Percentiles rank a stretch among this genome's conserved stretches.
Conservation (phyloP, 1,140 invertebrate species). For the Nymphalis io region DNA sequence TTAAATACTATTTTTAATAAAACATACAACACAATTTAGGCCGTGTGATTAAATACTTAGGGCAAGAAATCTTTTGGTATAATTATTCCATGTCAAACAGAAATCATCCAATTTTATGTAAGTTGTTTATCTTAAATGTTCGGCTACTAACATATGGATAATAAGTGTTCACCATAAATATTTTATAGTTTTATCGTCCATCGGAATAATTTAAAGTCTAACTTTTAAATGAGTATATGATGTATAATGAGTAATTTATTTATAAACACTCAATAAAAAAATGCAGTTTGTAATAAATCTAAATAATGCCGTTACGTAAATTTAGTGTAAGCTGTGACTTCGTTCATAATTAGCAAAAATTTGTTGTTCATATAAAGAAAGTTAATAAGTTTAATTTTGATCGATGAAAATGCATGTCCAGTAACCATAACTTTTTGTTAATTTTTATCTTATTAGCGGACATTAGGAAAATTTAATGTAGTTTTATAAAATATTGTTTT, state of each 20-base stretch:
- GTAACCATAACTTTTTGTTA: too few relatives aligned
- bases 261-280: background rate
- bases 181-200: slow-evolving; percentile 8
- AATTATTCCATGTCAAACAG: background rate
- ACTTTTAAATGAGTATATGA: background rate
- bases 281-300: too few relatives aligned
- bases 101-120: background rate
- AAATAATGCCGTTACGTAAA: too few relatives aligned
- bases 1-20: slow-evolving; percentile 71
- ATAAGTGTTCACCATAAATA: background rate
- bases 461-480: background rate
- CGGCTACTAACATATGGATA: background rate
- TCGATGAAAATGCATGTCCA: too few relatives aligned
- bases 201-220: background rate
- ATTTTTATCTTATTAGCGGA: background rate
- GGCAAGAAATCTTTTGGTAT: background rate
- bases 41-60: slow-evolving; percentile 33
- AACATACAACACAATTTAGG: slow-evolving; percentile 52
- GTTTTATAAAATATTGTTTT: background rate
- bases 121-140: background rate
- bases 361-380: too few relatives aligned
- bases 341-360: too few relatives aligned
- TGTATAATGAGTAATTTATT: background rate
- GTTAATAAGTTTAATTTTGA: too few relatives aligned
- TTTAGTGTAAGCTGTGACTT: too few relatives aligned